Conservation (phyloP, 2,888 invertebrate species). For the Orthonychiurus folsomi region DNA sequence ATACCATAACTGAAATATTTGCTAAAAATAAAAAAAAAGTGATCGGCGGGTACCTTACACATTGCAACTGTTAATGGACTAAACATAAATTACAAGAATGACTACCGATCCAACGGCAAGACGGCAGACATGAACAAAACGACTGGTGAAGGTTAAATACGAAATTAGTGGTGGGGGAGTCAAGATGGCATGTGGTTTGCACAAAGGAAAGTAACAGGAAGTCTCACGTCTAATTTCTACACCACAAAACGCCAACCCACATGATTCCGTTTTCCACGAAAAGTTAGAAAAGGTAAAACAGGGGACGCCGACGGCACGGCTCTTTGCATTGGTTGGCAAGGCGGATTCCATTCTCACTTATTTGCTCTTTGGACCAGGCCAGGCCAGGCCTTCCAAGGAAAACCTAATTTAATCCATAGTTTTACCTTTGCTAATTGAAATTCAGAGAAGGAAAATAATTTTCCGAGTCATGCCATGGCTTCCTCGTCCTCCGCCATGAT, state of each 20-base stretch:
- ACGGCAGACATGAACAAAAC: background rate
- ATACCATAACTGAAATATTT: too few species aligned
- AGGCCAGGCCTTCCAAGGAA: too few species aligned
- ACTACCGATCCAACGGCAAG: background rate
- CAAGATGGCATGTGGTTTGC: background rate
- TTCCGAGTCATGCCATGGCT: background rate
- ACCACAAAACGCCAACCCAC: background rate
- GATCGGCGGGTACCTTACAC: too few species aligned
- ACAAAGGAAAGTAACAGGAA: background rate
- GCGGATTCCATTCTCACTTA: too few species aligned
- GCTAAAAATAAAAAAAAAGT: too few species aligned
- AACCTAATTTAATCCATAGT: too few species aligned
- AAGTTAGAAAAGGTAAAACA: too few species aligned
- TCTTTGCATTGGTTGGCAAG: too few species aligned
- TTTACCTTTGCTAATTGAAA: background rate
- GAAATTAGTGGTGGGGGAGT: background rate
- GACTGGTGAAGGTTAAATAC: background rate
- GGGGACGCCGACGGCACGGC: too few species aligned
- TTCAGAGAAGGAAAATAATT: background rate
- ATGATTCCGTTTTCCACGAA: background rate
- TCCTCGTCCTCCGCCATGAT: too few species aligned
- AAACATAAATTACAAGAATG: conserved; percentile 1
- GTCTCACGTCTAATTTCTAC: background rate
- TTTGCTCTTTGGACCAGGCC: too few species aligned
- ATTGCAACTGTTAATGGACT: too few species aligned